Evolutionary conservation across 2,113 vertebrate genomes (phyloP), one percentile per base, ranked within the genome.

Genomic region (Sceloporus tristichus): DNA sequence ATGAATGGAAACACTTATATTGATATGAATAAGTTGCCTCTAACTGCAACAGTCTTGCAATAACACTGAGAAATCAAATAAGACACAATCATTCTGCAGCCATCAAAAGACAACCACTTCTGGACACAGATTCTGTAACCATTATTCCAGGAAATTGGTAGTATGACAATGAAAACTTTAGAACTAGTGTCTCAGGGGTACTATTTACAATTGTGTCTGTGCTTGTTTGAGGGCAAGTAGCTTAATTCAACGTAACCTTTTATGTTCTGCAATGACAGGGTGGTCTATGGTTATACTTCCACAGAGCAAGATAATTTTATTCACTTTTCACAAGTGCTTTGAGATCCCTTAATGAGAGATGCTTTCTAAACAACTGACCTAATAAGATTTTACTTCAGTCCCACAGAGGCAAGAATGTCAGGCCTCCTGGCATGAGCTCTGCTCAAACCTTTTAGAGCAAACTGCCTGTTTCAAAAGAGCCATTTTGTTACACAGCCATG

Each of bases 21-120:
- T 83, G 94, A 95, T 71, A 77, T 91, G 97, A 96, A 97, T 85
- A 94, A 65, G 94, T 92, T 85, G 9, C 34, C 11, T 21, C 3
- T 7, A n/a, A 16, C 42, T 68, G 16, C 11, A 65, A 21, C 13
- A 65, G 19, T 65, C 62, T 65, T 65, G 13, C 62, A 65, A 21
- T 65, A 65, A 65, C 14, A 21, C 13, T 65, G 62, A 65, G 19
- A 9, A 65, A 65, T 65, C 7, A 8, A 16, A 65, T 16, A 65
- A 5, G 3, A 21, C 4, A 65, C 19, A 74, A 40, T 48, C 34
- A 1, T n/a, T 1, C n/a, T 71, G n/a, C 54, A 40, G 42, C 23
- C n/a, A 11, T 38, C 68, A 54, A 66, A 87, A 73, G 76, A 40
- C 48, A 19, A 40, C 14, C 71, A 42, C 66, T 82, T 9, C 1